Evolutionary conservation across 2,888 invertebrate genomes (phyloP).

Genomic region (Sphecodes monilicornis): DNA sequence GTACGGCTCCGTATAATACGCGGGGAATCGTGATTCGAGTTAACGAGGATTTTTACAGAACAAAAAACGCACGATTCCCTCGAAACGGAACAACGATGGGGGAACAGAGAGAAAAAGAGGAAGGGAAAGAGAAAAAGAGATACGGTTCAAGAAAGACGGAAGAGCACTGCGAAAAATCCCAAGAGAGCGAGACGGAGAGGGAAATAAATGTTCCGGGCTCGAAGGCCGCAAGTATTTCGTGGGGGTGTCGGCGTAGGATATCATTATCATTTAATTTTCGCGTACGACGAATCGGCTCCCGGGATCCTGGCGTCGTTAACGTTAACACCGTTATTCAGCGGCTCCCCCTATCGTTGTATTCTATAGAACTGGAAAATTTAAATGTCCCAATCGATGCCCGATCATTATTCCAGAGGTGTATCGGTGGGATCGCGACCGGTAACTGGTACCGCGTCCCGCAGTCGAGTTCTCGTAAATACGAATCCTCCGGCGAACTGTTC

Average conservation of each 20-base stretch:
- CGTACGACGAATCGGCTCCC: constrained; percentile 63
- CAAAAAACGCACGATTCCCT: constrained; percentile 39
- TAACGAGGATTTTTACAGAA: constrained; percentile 66
- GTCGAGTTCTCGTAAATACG: constrained; percentile 12
- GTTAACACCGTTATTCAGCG: constrained; percentile 55
- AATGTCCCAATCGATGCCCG: constrained; percentile 68
- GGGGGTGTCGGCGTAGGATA: constrained; percentile 64
- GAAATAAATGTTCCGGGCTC: constrained; percentile 56
- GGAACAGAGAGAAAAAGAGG: constrained; percentile 25
- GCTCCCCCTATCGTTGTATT: constrained; percentile 51
- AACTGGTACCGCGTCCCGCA: constrained; percentile 31
- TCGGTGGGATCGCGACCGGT: constrained; percentile 24
- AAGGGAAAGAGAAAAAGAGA: background rate
- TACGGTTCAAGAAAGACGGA: background rate
- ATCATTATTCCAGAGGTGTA: constrained; percentile 69
- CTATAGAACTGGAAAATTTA: constrained; percentile 67
- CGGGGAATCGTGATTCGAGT: constrained; percentile 51
- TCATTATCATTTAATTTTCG: constrained; percentile 82
- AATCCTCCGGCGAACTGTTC: background rate
- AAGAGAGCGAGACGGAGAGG: constrained; percentile 21
- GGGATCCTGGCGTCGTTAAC: constrained; percentile 74
- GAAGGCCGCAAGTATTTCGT: constrained; percentile 58
- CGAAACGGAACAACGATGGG: constrained; percentile 1
- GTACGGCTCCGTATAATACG: constrained; percentile 29
- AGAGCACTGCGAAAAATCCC: constrained; percentile 24